Evolutionary conservation across 2,797 vertebrate species (phyloP), one percentile per base, ranked within the genome.

Genomic region (Rhinatrema bivittatum): DNA sequence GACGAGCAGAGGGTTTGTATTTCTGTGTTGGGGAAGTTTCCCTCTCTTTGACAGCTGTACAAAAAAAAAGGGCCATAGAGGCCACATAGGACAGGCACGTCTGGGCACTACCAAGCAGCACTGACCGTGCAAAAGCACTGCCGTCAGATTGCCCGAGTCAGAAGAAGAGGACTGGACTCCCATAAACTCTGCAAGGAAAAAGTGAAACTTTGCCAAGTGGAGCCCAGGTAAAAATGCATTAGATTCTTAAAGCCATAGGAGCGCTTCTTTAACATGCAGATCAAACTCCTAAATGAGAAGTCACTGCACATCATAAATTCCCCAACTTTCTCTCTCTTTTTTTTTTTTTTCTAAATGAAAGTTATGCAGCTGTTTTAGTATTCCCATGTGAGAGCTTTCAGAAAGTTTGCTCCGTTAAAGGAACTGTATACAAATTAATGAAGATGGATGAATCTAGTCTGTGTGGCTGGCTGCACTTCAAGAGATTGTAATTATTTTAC

Each of bases 61-160:
- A 80, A 72, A 79, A 78, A 76, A 81, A 78, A 76, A 81, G 78
- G 86, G 82, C 86, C 87, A 87, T 77, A 75, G 78, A 87, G 86
- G 84, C 86, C 85, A 83, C 79, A 82, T 64, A 70, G 82, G 56
- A 72, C 68, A 81, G 60, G 69, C 71, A 75, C 49, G 7, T 60
- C 42, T 34, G 64, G 70, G 74, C 68, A 58, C 70, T 60, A 71
- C 68, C 65, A 63, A 69, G 75, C 46, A 25, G 5, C 66, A 70
- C 62, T 71, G 69, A 70, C 74, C 76, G 60, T 42, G 62, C 68
- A 69, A 36, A 71, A 68, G 37, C 39, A 62, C 70, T 40, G 54
- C 53, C 76, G 67, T 52, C 67, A 60, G 74, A 57, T 23, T 61
- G 72, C 60, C 44, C 16, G 8, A 35, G 53, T 60, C 32, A 25